Base-by-base conservation (phyloP, 2,797 vertebrate species). In the Chromobotia macracanthus region DNA sequence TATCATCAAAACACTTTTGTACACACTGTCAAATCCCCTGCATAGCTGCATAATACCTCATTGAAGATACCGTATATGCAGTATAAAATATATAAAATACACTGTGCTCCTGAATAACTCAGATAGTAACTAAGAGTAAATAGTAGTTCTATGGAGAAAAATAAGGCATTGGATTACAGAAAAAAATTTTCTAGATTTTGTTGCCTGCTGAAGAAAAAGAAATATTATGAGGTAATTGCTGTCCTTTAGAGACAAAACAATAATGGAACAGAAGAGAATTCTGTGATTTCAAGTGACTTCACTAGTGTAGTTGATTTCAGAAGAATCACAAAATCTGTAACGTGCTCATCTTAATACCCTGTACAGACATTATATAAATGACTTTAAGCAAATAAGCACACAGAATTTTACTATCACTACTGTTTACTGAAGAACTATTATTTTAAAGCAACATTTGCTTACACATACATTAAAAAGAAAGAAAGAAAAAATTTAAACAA, bases 41-140 rank as follows among this genome's bases (percentile, higher is more conserved):
- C 21, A 75, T 12, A 63, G 28, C 8, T 41, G 19, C n/a, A 66
- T 23, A 66, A 66, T 41, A 11, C 0, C 1, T 8, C 18, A 61
- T 61, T 55, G 31, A 41, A 18, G 0, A 16, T 15, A 44, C 60
- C 28, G 51, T n/a, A n/a, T n/a, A n/a, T n/a, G n/a, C 11, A 19
- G 28, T 21, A 6, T 51, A 15, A 38, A 38, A 72, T 44, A 25
- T 21, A 6, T 31, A 15, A 38, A 21, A 72, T 44, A 25, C 58
- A 18, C 11, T 44, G 51, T 71, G 1, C 16, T 61, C 13, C 13
- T 18, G 2, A 61, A 31, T 16, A 28, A 21, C n/a, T 50, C 12
- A 19, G 41, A 5, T 28, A 53, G 18, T 18, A 3, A 80, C 38
- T 38, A 77, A 66, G 82, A 13, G 25, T 85, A 88, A 91, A 88